Evolutionary conservation across 2,888 invertebrate genomes (phyloP).

Genomic region (Meliscaeva auricollis): DNA sequence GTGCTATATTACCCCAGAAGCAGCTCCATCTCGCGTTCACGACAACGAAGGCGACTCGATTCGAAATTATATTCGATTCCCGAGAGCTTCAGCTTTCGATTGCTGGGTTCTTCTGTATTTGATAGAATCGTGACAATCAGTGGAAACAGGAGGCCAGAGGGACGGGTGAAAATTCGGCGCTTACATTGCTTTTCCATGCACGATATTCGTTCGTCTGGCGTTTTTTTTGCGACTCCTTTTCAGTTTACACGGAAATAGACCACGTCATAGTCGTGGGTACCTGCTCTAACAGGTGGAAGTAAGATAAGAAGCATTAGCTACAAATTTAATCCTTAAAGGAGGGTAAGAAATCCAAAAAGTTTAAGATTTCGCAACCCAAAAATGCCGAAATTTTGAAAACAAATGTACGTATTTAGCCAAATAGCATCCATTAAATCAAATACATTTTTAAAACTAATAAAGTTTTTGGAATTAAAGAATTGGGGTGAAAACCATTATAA

Average conservation of each 20-base stretch:
- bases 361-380: too few species aligned
- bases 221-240: neutral
- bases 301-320: too few species aligned
- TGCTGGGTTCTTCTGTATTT: conserved; percentile 59
- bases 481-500: too few species aligned
- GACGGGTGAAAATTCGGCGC: conserved; percentile 30
- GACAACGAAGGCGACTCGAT: conserved; percentile 54
- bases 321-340: too few species aligned
- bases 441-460: too few species aligned
- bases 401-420: too few species aligned
- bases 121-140: conserved; percentile 65
- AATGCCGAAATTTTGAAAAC: too few species aligned
- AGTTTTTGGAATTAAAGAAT: too few species aligned
- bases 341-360: too few species aligned
- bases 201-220: conserved; percentile 24
- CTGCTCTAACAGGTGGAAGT: neutral
- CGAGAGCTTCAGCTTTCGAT: conserved; percentile 72
- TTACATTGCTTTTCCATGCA: conserved; percentile 48
- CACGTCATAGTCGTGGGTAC: neutral
- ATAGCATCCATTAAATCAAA: too few species aligned
- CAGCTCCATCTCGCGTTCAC: conserved; percentile 43
- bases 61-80: conserved; percentile 75
- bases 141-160: conserved; percentile 34
- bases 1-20: conserved; percentile 32
- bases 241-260: neutral